phyloP scores from a whole-genome alignment of 2,797 vertebrate species.

The Chelidonichthys spinosus region DNA sequence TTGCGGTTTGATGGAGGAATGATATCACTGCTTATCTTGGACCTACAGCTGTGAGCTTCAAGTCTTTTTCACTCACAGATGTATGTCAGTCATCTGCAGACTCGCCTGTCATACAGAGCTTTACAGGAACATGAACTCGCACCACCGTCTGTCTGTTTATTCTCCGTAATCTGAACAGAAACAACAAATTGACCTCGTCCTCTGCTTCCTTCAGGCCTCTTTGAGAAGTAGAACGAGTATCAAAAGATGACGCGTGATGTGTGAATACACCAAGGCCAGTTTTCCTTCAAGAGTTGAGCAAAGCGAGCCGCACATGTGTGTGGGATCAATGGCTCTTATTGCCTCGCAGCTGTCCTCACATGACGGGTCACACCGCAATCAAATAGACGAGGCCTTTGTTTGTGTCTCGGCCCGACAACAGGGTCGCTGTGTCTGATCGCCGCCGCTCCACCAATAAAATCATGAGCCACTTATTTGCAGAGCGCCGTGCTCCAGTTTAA shows the following conservation, averaged over 20 bases:
- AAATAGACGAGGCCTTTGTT: conserved; percentile 13
- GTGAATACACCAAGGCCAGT: not conserved
- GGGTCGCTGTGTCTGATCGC: conserved; percentile 12
- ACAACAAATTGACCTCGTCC: conserved; percentile 8
- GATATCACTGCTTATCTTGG: not conserved
- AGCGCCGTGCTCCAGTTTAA: conserved; percentile 56
- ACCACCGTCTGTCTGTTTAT: conserved; percentile 18
- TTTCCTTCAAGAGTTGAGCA: conserved; percentile 13
- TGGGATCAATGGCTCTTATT: conserved; percentile 45
- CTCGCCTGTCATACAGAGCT: conserved; percentile 1
- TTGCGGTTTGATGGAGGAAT: not conserved
- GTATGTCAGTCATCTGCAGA: conserved; percentile 2
- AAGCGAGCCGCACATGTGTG: conserved; percentile 48
- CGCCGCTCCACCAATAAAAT: not conserved
- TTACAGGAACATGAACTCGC: conserved; percentile 18
- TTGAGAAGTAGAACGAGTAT: not conserved
- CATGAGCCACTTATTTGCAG: not conserved
- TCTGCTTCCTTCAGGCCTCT: conserved; percentile 27
- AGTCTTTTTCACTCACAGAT: too few species aligned
- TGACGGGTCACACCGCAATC: conserved; percentile 12
- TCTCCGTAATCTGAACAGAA: conserved; percentile 39
- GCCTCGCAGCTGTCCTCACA: conserved; percentile 41
- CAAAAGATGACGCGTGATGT: conserved; percentile 19
- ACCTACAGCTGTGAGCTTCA: not conserved
- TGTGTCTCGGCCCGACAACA: conserved; percentile 16